Base-by-base conservation (phyloP, 1,140 invertebrate genomes). In the Temnothorax nylanderi region DNA sequence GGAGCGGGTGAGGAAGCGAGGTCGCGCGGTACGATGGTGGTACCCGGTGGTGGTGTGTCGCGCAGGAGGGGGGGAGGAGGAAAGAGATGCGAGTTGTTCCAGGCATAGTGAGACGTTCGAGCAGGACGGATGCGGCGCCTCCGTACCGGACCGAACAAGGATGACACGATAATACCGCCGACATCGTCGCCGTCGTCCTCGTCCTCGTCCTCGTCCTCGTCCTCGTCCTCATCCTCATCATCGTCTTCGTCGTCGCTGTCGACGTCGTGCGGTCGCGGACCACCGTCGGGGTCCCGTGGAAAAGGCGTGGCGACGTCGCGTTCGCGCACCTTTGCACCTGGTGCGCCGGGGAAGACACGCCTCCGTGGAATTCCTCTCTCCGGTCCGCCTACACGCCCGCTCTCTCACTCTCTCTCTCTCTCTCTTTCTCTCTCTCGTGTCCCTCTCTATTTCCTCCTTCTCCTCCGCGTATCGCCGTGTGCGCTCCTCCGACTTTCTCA, bases 321-420 rank as follows among this genome's bases (percentile, higher is more conserved):
- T 93, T 89, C 94, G 94, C 94, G 94, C 94, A 95, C 95, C 95
- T 95, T 95, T 92, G 92, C 94, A 95, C 95, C 95, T 95, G 95
- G 91, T 93, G 92, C 92, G 92, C 93, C 89, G 91, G 90, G 90
- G 92, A 92, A 93, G 94, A 94, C 94, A 95, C 94, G 95, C 95
- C 94, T 94, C 94, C 91, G 91, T 91, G 90, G 91, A 94, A 92
- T 93, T 92, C 91, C 91, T 93, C 88, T 86, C 88, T 87, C 92
- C 75, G 94, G 58, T 93, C 93, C 93, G 93, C 93, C 94, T 94
- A 93, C 94, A 91, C 94, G 87, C 86, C 88, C 92, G 89, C 91
- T 87, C 72, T 85, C 84, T 89, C 71, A 5, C 44, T 62, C 62
- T 16, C 60, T 64, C 56, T 64, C 58, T 62, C 71, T 41, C 32